Evolutionary conservation across 1,140 invertebrate species (phyloP).

Genomic region (Portunus trituberculatus): DNA sequence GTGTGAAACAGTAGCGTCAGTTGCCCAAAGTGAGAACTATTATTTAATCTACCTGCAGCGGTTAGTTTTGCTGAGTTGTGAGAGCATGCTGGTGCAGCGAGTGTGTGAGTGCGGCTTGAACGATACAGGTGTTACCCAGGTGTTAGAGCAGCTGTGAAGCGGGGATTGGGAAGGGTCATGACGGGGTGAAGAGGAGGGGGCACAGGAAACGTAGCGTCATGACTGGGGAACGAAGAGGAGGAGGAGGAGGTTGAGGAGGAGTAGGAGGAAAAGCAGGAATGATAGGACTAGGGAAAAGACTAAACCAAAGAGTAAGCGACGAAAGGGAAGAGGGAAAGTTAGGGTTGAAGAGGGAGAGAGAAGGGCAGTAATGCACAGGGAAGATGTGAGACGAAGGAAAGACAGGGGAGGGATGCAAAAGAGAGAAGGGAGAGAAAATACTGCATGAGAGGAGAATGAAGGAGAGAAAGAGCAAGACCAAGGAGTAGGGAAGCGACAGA

Average conservation of each 20-base stretch:
- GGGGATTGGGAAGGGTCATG: not conserved
- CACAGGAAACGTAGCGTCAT: not conserved
- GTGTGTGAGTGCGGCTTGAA: not conserved
- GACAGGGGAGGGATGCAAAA: constrained; percentile 11
- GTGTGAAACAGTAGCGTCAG: too few relatives aligned
- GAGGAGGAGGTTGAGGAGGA: not conserved
- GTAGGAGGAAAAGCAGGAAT: not conserved
- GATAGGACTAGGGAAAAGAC: not conserved
- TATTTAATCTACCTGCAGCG: not conserved
- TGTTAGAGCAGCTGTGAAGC: constrained; percentile 10
- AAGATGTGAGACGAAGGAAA: not conserved
- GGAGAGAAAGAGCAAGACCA: not conserved
- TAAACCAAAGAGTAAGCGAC: not conserved
- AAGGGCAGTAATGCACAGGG: not conserved
- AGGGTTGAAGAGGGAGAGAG: not conserved
- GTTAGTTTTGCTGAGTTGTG: not conserved
- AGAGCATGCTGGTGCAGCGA: not conserved
- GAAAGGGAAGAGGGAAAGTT: not conserved
- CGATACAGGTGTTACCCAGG: not conserved
- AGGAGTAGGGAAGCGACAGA: constrained; percentile 8
- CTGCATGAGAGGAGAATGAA: not conserved
- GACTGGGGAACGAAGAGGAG: not conserved
- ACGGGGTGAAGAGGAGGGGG: not conserved
- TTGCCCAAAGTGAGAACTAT: too few relatives aligned
- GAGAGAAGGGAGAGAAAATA: constrained; percentile 12